Base-by-base conservation (phyloP, 1,140 invertebrate species). In the Chionoecetes opilio region DNA sequence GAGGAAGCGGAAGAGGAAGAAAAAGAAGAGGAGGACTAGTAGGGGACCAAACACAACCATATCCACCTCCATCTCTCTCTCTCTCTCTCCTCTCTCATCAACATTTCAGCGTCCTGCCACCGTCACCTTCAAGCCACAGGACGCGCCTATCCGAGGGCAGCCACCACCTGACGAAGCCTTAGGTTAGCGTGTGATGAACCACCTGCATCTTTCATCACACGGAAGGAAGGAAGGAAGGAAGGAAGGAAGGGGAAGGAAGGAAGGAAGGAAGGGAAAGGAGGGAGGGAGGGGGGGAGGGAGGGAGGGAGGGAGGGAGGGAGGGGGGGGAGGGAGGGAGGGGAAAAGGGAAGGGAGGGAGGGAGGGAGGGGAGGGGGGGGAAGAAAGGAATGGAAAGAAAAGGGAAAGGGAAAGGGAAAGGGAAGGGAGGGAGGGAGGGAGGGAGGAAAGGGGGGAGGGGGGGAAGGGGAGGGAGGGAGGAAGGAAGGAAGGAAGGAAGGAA, bases 371-470 rank as follows among this genome's bases (percentile, higher is more conserved):
- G 53, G n/a, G n/a, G n/a, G 21, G 26, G 26, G 8, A 75, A n/a
- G 63, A 75, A 75, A 26, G 6, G 11, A 26, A 75, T 5, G 32
- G 34, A 38, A 32, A 89, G 87, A 38, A 17, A 14, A 32, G 41
- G 87, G 41, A 32, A 41, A 46, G 87, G 41, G 34, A 88, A 32
- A 88, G 6, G 14, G 35, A 21, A 63, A 2, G 26, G 53, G 26
- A 63, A 9, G 9, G 53, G 5, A 63, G 34, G 31, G 6, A 37
- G 31, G 31, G 34, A 88, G 34, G 31, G 34, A 88, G 34, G 14
- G 86, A 88, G 86, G 37, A 34, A 38, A 34, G 29, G 86, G 37
- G 32, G 37, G 86, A 88, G 32, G 37, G 86, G 37, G 86, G 26
- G 53, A 63, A 21, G 26, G 53, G 26, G 53, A 63, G 53, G 26